Base-by-base conservation (phyloP, 2,888 invertebrate species). In the Chrysolina oricalcia region DNA sequence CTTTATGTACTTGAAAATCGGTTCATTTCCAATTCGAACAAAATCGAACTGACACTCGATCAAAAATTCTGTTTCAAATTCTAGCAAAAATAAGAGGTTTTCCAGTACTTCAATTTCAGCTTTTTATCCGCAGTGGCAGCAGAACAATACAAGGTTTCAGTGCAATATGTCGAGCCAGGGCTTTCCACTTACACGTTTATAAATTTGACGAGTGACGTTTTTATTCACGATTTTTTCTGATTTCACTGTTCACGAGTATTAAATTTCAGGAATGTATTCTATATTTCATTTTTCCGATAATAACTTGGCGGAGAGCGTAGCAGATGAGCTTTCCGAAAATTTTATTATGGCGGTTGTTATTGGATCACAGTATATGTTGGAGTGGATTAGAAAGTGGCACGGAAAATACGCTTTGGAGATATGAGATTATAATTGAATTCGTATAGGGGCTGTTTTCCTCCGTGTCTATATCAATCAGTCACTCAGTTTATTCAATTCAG, bases 261-360 rank as follows among this genome's bases (percentile, higher is more conserved):
- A n/a, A 59, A 27, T 59, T 59, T 17, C 11, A 6, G 35, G 15
- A 27, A 27, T 35, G 59, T 59, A 35, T 35, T 59, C 27, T 27
- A 35, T 59, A 59, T 59, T 59, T 59, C 27, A 59, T 59, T 59
- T 46, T n/a, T 23, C 35, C 59, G 35, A 27, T 59, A 59, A 59
- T 59, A 27, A 35, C 15, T 35, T 35, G 35, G n/a, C 6, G n/a
- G 17, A 59, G 27, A 27, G 35, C 27, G 59, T 59, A 17, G 59
- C 27, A 27, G 17, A 59, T 53, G 53, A 35, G 59, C 59, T 59
- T 15, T 10, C 35, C 2, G 59, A 59, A 59, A 59, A 59, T 59
- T 59, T 27, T 35, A 59, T 27, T 35, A 27, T 59, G 9, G 15
- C 59, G 59, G 46, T n/a, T 59, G 35, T 27, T 27, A 59, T 59